Evolutionary conservation across 2,113 vertebrate genomes (phyloP), one percentile per base, ranked within the genome.

Genomic region (Trichechus manatus): DNA sequence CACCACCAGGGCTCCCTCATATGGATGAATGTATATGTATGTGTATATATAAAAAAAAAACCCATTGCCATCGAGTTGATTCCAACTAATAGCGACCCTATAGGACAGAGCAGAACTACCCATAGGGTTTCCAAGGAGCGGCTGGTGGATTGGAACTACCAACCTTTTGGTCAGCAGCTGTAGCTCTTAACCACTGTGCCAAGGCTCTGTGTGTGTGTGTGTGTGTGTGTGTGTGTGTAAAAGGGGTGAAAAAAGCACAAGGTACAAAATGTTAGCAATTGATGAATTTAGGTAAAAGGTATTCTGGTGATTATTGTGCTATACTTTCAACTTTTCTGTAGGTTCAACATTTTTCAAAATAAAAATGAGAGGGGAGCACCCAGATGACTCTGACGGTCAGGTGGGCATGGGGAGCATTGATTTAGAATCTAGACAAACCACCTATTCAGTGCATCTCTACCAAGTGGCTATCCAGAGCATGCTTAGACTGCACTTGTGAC

Each of bases 271-370:
- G 27, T 77, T 77, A 64, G 74, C 47, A 63, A 4, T 11, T 72
- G 88, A 20, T 77, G 44, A 29, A 74, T 29, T n/a, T 42, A 39
- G 29, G n/a, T 80, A 19, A 92, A 83, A 87, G 29, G 47, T n/a
- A 44, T 42, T 63, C 33, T 59, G 3, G 8, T 9, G 6, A 59
- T 83, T 74, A 31, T n/a, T 64, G 29, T 66, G 47, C 31, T 31
- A 27, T 25, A 72, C 6, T 72, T 95, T 27, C 61, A 68, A 44
- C 36, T 94, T 86, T 56, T 95, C 68, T 56, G 17, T 59, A 83
- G 63, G 31, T 63, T 68, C 56, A 75, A 42, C 27, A n/a, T 47
- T 95, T 84, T 53, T 92, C 44, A 66, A 96, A 79, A 22, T 78
- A 93, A 72, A 84, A 70, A 61, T 29, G 3, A 14, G 19, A 25